phyloP scores from a whole-genome alignment of 1,140 invertebrate species.

The Lasioglossum baleicum region DNA sequence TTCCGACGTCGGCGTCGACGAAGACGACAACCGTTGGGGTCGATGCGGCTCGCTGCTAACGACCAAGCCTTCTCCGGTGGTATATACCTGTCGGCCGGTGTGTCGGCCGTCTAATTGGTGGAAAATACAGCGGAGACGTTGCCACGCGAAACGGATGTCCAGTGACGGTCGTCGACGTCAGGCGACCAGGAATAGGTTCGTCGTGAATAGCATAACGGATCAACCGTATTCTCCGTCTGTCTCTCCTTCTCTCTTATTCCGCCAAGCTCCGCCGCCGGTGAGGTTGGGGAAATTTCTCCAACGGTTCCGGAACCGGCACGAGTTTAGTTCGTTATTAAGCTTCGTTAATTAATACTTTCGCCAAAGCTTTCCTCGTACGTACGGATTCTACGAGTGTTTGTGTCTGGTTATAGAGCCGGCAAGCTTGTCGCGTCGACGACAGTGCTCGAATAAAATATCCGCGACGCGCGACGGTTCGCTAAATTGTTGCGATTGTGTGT shows the following conservation, averaged over 20 bases:
- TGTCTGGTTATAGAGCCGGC: not conserved
- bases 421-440: too few relatives aligned
- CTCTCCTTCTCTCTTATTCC: not conserved
- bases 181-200: constrained; percentile 47
- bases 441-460: not conserved
- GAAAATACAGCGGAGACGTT: constrained; percentile 68
- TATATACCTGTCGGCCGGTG: constrained; percentile 63
- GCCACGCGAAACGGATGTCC: constrained; percentile 61
- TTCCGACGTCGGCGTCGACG: not conserved
- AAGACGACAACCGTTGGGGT: constrained; percentile 9
- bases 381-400: not conserved
- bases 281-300: not conserved
- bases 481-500: not conserved
- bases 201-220: constrained; percentile 5
- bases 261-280: not conserved
- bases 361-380: not conserved
- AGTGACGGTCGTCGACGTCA: constrained; percentile 46
- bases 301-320: not conserved
- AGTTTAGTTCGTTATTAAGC: not conserved
- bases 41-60: constrained; percentile 58
- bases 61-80: constrained; percentile 45
- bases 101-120: constrained; percentile 70
- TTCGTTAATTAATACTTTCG: constrained; percentile 19
- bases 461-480: not conserved
- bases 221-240: not conserved